phyloP scores from a whole-genome alignment of 2,888 invertebrate genomes.

The Tridacna gigas region DNA sequence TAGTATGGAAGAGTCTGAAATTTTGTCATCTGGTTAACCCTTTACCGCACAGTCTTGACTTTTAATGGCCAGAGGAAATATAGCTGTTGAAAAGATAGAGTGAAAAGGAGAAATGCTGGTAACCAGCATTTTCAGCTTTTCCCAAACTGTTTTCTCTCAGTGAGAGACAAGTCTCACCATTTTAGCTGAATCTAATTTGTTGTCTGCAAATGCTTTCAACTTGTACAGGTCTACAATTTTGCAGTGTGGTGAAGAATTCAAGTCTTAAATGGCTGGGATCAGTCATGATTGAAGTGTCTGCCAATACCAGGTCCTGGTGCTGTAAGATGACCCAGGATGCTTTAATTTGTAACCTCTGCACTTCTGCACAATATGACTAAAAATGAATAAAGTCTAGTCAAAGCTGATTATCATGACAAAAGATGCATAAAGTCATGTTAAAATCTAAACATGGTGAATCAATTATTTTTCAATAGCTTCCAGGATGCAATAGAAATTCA shows the following conservation, averaged over 20 bases:
- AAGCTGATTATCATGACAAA: too few relatives aligned
- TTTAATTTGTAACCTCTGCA: too few relatives aligned
- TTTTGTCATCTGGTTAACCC: background rate
- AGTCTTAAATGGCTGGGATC: too few relatives aligned
- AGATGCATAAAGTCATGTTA: too few relatives aligned
- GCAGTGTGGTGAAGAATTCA: background rate
- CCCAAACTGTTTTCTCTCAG: background rate
- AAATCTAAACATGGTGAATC: background rate
- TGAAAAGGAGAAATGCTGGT: background rate
- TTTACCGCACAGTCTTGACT: background rate
- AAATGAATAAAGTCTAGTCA: too few relatives aligned
- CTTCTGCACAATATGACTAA: too few relatives aligned
- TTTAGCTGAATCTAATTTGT: background rate
- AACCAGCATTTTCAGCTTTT: constrained; percentile 5
- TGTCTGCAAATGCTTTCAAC: constrained; percentile 4
- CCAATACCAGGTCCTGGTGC: too few relatives aligned
- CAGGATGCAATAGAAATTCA: background rate
- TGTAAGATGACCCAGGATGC: too few relatives aligned
- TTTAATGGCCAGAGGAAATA: background rate
- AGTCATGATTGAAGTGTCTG: too few relatives aligned
- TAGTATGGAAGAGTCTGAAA: too few relatives aligned
- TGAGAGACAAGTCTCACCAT: background rate
- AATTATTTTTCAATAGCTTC: background rate
- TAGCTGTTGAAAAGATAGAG: background rate
- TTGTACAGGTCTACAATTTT: background rate